Percentiles rank a stretch among this genome's conserved stretches.
These are phyloP conservation scores for Micronycteris hirsuta DNA, from an alignment of 2,113 vertebrate species.

Conservation along the genomic window DNA sequence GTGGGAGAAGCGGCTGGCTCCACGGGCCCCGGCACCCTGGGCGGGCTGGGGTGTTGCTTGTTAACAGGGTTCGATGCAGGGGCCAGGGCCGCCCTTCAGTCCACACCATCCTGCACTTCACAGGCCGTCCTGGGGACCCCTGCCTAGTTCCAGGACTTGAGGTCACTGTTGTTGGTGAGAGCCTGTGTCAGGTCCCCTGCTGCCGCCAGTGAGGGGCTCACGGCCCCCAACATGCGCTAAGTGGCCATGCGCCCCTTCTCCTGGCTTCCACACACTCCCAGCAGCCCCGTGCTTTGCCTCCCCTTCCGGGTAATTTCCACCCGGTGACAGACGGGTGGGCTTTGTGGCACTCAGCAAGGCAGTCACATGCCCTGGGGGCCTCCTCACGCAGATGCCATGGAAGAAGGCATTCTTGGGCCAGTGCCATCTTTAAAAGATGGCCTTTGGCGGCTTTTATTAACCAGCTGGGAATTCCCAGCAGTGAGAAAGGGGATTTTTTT, in stretches of 20 bases:
- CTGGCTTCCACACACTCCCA: background rate
- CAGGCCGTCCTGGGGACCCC: background rate
- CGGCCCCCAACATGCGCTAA: accelerated
- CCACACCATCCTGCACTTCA: background rate
- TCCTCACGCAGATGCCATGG: background rate
- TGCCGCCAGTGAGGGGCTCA: background rate
- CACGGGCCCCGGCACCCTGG: background rate
- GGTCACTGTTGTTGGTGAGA: background rate
- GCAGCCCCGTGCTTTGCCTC: background rate
- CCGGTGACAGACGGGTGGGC: background rate
- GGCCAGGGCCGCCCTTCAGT: background rate
- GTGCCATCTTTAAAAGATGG: accelerated
- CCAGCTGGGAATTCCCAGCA: background rate
- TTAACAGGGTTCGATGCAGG: background rate
- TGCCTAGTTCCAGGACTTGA: background rate
- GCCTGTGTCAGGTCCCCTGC: background rate
- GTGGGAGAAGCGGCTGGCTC: background rate
- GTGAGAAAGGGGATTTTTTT: background rate
- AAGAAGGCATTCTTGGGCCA: background rate
- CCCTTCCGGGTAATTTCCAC: background rate
- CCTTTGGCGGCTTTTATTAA: background rate
- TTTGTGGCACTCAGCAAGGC: background rate
- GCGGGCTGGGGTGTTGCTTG: background rate
- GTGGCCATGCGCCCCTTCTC: accelerated
- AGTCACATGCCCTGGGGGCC: background rate